Evolutionary conservation across 37 sponge, comb jelly and placozoan species (phyloP).

Genomic region (Hexactinellida sp.): DNA sequence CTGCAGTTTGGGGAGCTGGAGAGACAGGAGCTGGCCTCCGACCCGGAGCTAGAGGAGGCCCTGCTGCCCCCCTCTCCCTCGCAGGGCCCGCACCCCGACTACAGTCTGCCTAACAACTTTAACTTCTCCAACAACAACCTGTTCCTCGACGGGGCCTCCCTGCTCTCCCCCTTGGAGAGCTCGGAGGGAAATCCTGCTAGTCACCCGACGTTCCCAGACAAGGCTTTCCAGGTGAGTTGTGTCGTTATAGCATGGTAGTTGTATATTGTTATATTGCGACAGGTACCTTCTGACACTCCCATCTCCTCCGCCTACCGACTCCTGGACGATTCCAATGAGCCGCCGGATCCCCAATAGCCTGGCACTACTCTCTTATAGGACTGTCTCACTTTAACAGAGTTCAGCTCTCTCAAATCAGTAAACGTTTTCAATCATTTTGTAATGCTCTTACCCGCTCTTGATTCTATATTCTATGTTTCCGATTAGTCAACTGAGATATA

Average conservation of each 20-base stretch:
- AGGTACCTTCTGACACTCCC: neutral
- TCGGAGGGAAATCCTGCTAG: neutral
- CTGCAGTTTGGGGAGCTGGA: neutral
- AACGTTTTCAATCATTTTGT: neutral
- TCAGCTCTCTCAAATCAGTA: too few relatives aligned
- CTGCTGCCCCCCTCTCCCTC: neutral
- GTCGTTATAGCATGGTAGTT: neutral
- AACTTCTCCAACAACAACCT: slow-evolving; percentile 1
- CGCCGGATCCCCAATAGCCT: too few relatives aligned
- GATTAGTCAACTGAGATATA: too few relatives aligned
- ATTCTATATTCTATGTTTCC: neutral
- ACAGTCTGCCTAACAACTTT: neutral
- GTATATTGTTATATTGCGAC: neutral
- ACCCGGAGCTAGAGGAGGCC: neutral
- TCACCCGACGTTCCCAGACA: neutral
- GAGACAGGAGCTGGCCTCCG: neutral
- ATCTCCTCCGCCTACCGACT: neutral
- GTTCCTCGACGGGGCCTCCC: neutral
- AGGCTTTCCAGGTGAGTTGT: neutral
- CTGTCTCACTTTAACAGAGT: too few relatives aligned
- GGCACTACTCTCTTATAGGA: too few relatives aligned
- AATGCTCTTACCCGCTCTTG: neutral
- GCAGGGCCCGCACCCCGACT: neutral
- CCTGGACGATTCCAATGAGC: neutral
- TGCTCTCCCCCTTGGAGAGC: neutral